Conservation (phyloP, 1,140 invertebrate species). For the Protaetia brevitarsis region DNA sequence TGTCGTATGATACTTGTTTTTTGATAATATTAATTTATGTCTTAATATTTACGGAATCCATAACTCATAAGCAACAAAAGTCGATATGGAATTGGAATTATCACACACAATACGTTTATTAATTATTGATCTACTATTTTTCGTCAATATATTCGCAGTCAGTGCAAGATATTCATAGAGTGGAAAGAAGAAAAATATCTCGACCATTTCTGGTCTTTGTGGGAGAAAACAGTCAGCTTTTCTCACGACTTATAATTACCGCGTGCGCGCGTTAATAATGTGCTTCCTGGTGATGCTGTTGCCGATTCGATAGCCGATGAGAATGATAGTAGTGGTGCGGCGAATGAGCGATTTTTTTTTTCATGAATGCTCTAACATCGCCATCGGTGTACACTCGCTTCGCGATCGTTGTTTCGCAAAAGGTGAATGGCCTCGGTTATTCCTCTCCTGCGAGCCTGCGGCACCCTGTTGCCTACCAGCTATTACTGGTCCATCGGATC, state of each 20-base stretch:
- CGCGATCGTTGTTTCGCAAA: slow-evolving; percentile 33
- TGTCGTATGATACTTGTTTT: too few species aligned
- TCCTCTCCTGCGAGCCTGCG: slow-evolving; percentile 37
- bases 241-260: slow-evolving; percentile 41
- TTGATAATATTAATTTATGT: too few species aligned
- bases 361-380: neutral
- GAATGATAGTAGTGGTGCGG: neutral
- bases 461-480: slow-evolving; percentile 31
- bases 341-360: slow-evolving; percentile 30
- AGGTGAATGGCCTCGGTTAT: slow-evolving; percentile 45
- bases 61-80: too few species aligned
- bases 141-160: neutral
- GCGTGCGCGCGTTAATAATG: slow-evolving; percentile 33
- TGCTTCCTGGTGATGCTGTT: slow-evolving; percentile 38
- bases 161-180: neutral
- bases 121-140: neutral
- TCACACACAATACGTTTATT: neutral
- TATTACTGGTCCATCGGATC: slow-evolving; percentile 26
- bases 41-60: too few species aligned
- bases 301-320: slow-evolving; percentile 32
- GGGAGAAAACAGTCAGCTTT: slow-evolving; percentile 24
- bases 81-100: neutral
- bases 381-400: slow-evolving; percentile 31
- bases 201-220: neutral
- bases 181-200: neutral